A percentile compares a stretch with the other conserved stretches of the same genome.
Evolutionary conservation across 1,140 invertebrate species (phyloP).

Genomic region (Papilio glaucus): DNA sequence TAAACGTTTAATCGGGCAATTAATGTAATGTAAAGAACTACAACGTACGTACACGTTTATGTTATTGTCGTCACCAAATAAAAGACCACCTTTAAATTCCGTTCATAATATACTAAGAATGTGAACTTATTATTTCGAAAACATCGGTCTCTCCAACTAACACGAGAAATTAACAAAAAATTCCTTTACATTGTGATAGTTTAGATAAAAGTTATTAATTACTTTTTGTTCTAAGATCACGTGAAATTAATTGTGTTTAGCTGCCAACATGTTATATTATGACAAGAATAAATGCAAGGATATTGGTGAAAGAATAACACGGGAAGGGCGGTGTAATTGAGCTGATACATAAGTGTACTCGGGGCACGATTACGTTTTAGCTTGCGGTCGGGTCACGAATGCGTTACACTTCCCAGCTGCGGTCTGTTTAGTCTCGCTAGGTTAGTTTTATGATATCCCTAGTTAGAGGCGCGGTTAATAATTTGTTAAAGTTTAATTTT

Average conservation of each 20-base stretch:
- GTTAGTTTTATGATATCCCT: conserved; percentile 13
- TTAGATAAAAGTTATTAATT: neutral
- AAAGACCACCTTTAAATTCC: neutral
- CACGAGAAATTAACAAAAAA: neutral
- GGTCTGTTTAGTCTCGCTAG: conserved; percentile 36
- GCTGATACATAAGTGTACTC: conserved; percentile 31
- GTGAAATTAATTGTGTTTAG: neutral
- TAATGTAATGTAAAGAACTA: neutral
- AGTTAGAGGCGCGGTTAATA: conserved; percentile 1
- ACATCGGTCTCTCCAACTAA: neutral
- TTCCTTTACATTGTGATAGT: neutral
- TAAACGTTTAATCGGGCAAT: conserved; percentile 13
- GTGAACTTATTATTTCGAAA: neutral
- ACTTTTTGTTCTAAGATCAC: neutral
- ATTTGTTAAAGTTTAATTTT: neutral
- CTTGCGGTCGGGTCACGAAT: conserved; percentile 33
- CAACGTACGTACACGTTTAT: neutral
- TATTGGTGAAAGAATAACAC: conserved; percentile 28
- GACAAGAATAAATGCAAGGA: conserved; percentile 21
- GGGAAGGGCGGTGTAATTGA: conserved; percentile 32
- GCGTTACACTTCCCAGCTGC: conserved; percentile 46
- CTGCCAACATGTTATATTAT: neutral
- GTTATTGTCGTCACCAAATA: neutral
- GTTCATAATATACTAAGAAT: neutral
- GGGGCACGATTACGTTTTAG: conserved; percentile 30